Evolutionary conservation across 1,140 invertebrate species (phyloP).

Genomic region (Ceratosolen fusciceps): DNA sequence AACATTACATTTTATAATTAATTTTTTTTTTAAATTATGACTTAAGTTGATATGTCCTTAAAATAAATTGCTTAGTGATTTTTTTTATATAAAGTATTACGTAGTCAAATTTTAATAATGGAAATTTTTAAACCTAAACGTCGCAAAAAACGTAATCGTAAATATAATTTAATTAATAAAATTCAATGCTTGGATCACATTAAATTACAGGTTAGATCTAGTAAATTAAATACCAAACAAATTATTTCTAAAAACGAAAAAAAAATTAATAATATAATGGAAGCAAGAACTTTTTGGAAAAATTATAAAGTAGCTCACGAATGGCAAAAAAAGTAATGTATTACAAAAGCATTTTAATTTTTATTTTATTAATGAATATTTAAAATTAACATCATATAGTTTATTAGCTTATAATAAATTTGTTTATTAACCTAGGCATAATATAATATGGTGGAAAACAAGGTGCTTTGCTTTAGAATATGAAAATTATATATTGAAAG

Average conservation of each 20-base stretch:
- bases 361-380: background rate
- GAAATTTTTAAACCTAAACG: constrained; percentile 57
- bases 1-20: no score
- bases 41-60: no score
- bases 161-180: constrained; percentile 50
- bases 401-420: background rate
- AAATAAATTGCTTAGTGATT: no score
- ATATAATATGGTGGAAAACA: constrained; percentile 78
- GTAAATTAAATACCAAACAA: constrained; percentile 42
- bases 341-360: constrained; percentile 8
- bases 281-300: constrained; percentile 66
- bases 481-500: constrained; percentile 76
- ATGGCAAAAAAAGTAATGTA: constrained; percentile 64
- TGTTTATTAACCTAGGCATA: constrained; percentile 61
- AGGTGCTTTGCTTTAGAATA: constrained; percentile 76
- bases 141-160: constrained; percentile 53
- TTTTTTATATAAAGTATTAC: no score
- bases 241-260: constrained; percentile 16
- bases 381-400: background rate
- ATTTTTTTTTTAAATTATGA: no score
- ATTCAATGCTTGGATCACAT: constrained; percentile 53
- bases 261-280: constrained; percentile 28
- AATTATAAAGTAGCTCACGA: constrained; percentile 65
- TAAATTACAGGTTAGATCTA: constrained; percentile 60
- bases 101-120: constrained; percentile 57